Conservation (phyloP, 2,888 invertebrate species). For the Agriopis aurantiaria region DNA sequence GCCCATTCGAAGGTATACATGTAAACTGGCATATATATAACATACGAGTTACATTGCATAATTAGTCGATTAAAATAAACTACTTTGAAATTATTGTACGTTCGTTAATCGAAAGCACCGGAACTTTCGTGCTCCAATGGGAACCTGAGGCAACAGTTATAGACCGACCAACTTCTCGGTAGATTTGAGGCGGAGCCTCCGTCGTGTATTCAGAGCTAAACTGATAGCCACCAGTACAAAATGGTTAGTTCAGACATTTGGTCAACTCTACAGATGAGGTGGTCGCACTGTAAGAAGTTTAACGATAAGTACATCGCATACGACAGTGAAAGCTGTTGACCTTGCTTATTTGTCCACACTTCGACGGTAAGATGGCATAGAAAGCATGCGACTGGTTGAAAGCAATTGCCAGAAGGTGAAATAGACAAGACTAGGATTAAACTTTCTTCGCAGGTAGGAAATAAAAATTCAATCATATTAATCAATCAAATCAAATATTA, state of each 20-base stretch:
- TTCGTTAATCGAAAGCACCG: constrained; percentile 27
- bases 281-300: constrained; percentile 14
- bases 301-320: constrained; percentile 37
- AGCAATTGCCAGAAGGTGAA: constrained; percentile 24
- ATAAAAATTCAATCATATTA: background rate
- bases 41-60: background rate
- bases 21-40: background rate
- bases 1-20: background rate
- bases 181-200: background rate
- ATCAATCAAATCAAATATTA: background rate
- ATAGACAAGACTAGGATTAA: background rate
- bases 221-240: background rate
- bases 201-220: background rate
- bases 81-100: constrained; percentile 21
- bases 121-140: constrained; percentile 27
- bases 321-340: constrained; percentile 72
- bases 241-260: background rate
- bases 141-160: constrained; percentile 22
- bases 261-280: background rate
- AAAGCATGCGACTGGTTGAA: constrained; percentile 38
- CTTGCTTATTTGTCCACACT: constrained; percentile 61
- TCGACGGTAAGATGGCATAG: constrained; percentile 47
- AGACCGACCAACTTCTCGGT: constrained; percentile 4
- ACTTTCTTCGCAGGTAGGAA: constrained; percentile 10
- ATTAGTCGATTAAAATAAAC: constrained; percentile 24